Conservation (phyloP, 1,140 invertebrate species). For the Lanistes nyassanus region DNA sequence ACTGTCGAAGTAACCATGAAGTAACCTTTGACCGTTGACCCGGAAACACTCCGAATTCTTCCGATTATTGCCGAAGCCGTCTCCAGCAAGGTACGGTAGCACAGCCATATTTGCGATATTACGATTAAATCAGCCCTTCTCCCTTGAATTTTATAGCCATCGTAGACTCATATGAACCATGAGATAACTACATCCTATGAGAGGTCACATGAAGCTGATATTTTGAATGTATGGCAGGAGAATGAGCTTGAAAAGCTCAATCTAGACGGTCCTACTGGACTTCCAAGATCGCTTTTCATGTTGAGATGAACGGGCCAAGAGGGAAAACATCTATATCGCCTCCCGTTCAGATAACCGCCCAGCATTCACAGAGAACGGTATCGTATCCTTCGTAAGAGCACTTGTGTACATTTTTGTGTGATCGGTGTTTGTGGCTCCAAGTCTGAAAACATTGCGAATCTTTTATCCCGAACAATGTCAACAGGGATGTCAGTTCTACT, state of each 20-base stretch:
- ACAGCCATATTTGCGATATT: constrained; percentile 53
- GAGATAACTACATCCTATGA: constrained; percentile 32
- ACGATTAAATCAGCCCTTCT: constrained; percentile 36
- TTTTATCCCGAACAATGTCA: too few relatives aligned
- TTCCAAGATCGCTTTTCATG: constrained; percentile 48
- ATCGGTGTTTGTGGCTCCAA: background rate
- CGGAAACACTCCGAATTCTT: constrained; percentile 24
- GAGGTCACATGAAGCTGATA: constrained; percentile 26
- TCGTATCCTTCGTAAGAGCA: constrained; percentile 37
- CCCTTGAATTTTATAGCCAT: constrained; percentile 3
- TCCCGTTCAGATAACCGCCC: constrained; percentile 46
- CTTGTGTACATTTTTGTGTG: background rate
- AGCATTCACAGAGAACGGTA: constrained; percentile 41
- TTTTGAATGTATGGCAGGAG: constrained; percentile 51
- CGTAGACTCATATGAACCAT: constrained; percentile 17
- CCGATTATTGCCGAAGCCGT: constrained; percentile 22
- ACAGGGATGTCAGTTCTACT: too few relatives aligned
- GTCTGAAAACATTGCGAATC: too few relatives aligned
- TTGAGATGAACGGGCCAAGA: constrained; percentile 58
- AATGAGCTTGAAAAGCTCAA: constrained; percentile 61
- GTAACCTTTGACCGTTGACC: constrained; percentile 32
- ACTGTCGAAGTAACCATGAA: too few relatives aligned
- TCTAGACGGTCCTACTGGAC: constrained; percentile 52
- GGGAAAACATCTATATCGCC: constrained; percentile 49
- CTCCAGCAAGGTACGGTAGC: constrained; percentile 33